Base-by-base conservation (phyloP, 1,140 invertebrate species). In the Drosophila oshimai region DNA sequence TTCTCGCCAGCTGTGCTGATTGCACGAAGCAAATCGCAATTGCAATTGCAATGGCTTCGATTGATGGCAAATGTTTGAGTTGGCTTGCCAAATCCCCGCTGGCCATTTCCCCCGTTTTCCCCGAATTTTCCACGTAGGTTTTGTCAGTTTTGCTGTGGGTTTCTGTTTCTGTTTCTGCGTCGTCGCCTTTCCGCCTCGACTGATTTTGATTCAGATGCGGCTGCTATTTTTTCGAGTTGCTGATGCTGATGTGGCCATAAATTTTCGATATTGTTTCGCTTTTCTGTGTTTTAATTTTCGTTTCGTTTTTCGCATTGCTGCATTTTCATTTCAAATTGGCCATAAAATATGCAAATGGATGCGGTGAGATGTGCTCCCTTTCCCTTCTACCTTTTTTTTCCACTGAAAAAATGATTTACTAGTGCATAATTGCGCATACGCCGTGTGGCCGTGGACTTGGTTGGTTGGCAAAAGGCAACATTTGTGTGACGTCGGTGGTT, bases 331-430 rank as follows among this genome's bases (percentile, higher is more conserved):
- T 65, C 24, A 67, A 87, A 77, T 74, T 87, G 77, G 37, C 67
- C 77, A 77, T 74, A 67, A 88, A 87, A 88, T 81, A 88, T 87
- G 77, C 49, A 88, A 87, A 77, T 81, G 60, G 29, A 17, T 44
- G 31, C 47, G 33, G 28, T 58, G 28, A 34, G 39, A 47, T 58
- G 29, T 29, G 31, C 54, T 68, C 36, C 22, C 36, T 55, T 60
- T 36, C 4, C 34, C 31, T 29, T 39, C 18, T 46, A 37, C 9
- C 49, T 45, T 26, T 54, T 13, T 10, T 6, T 41, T n/a, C 10
- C 17, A 0, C 33, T 33, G 20, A 31, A 34, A 51, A 55, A 64
- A 41, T 73, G 69, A 62, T 44, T 42, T 62, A 55, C 34, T 69
- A 37, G 26, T 29, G 37, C 57, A 64, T 65, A 65, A 65, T 65